These are phyloP conservation scores for Lepidurus arcticus DNA, from an alignment of 1,140 invertebrate genomes.

Conservation along the genomic window DNA sequence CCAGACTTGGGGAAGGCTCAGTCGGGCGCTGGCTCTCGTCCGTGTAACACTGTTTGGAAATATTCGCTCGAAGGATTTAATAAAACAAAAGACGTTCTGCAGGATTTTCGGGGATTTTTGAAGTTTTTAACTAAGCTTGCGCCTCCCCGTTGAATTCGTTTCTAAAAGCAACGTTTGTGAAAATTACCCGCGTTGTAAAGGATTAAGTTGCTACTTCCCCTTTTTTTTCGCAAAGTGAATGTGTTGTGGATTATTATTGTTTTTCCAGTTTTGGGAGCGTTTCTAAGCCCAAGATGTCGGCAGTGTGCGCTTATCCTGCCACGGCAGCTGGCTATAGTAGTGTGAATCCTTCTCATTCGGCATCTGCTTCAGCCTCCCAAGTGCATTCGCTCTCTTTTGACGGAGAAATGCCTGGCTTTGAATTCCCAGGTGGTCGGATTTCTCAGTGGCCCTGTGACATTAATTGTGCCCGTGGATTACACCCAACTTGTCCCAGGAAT, in stretches of 20 bases:
- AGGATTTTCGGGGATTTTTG: not conserved
- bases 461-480: conserved; percentile 18
- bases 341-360: conserved; percentile 3
- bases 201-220: not conserved
- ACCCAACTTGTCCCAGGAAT: conserved; percentile 7
- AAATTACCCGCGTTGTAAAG: not conserved
- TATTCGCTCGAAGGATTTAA: not conserved
- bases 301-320: conserved; percentile 17
- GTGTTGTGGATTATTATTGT: not conserved
- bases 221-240: not conserved
- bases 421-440: not conserved
- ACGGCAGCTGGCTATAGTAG: conserved; percentile 11
- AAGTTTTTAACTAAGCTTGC: not conserved
- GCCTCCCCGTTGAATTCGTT: not conserved
- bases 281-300: conserved; percentile 7
- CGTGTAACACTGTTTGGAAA: not conserved
- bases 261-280: conserved; percentile 4
- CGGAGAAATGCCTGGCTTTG: conserved; percentile 7
- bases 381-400: conserved; percentile 6
- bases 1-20: not conserved
- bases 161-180: not conserved
- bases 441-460: conserved; percentile 20
- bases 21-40: conserved; percentile 16
- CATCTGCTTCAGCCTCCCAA: not conserved
- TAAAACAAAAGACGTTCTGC: not conserved